Evolutionary conservation across 2,113 vertebrate genomes (phyloP).

Genomic region (Antechinus stuartii): DNA sequence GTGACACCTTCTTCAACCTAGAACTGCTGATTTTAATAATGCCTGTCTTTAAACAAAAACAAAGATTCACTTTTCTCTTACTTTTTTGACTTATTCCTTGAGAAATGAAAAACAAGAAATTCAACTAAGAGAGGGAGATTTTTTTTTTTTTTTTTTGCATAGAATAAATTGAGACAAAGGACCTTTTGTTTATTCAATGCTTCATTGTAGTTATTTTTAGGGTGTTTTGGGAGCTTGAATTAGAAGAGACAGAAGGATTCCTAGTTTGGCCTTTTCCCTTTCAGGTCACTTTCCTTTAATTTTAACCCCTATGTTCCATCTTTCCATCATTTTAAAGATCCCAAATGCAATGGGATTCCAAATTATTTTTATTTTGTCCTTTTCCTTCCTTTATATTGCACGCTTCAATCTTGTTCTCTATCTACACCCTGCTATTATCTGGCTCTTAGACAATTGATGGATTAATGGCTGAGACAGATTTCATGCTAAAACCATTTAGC

Average conservation of each 20-base stretch:
- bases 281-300: background rate
- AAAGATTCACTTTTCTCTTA: background rate
- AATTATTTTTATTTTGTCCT: background rate
- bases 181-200: background rate
- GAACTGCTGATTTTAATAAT: background rate
- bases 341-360: background rate
- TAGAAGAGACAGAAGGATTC: background rate
- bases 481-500: background rate
- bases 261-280: background rate
- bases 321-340: background rate
- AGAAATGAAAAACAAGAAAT: background rate
- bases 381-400: background rate
- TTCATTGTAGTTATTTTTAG: background rate
- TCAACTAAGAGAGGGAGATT: background rate
- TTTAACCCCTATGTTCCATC: background rate
- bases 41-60: background rate
- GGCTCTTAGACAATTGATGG: background rate
- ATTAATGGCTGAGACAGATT: background rate
- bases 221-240: background rate
- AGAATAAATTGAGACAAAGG: background rate
- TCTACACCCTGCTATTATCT: background rate
- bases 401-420: background rate
- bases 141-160: background rate
- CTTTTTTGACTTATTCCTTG: background rate
- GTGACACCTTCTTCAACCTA: background rate